phyloP scores from a whole-genome alignment of 2,797 vertebrate species.

The Coregonus ussuriensis region DNA sequence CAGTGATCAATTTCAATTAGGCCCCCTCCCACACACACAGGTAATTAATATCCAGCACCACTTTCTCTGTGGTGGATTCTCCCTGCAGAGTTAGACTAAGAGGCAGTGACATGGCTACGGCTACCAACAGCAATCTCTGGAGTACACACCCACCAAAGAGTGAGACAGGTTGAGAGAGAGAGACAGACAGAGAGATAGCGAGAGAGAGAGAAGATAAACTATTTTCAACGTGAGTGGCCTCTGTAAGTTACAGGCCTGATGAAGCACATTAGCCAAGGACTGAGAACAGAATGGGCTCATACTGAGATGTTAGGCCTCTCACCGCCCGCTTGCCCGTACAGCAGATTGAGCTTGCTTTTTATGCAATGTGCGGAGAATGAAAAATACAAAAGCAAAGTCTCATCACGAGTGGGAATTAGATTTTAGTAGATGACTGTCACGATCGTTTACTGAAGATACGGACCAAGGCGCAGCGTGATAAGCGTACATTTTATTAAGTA shows the following conservation, averaged over 20 bases:
- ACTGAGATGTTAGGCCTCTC: constrained; percentile 20
- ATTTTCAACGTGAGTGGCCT: constrained; percentile 13
- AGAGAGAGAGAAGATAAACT: not conserved
- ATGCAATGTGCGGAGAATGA: too few species aligned
- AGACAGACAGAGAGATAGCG: too few species aligned
- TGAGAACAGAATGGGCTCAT: constrained; percentile 29
- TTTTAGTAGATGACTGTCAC: not conserved
- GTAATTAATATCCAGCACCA: constrained; percentile 12
- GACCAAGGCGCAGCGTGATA: too few species aligned
- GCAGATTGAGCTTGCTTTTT: too few species aligned
- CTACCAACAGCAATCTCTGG: not conserved
- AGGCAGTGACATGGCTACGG: not conserved
- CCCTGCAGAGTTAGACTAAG: not conserved
- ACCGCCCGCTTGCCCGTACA: constrained; percentile 4
- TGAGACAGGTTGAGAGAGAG: too few species aligned
- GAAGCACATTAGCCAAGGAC: constrained; percentile 35
- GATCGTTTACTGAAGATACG: too few species aligned
- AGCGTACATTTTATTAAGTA: too few species aligned
- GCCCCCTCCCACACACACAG: constrained; percentile 4
- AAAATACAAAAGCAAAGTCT: constrained; percentile 12
- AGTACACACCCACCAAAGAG: too few species aligned
- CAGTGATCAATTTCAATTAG: constrained; percentile 29
- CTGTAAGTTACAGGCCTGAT: constrained; percentile 19
- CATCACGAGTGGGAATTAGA: constrained; percentile 12
- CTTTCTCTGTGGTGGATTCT: not conserved